These are phyloP conservation scores for Mus caroli DNA, from an alignment of 2,797 vertebrate genomes.

Conservation along the genomic window DNA sequence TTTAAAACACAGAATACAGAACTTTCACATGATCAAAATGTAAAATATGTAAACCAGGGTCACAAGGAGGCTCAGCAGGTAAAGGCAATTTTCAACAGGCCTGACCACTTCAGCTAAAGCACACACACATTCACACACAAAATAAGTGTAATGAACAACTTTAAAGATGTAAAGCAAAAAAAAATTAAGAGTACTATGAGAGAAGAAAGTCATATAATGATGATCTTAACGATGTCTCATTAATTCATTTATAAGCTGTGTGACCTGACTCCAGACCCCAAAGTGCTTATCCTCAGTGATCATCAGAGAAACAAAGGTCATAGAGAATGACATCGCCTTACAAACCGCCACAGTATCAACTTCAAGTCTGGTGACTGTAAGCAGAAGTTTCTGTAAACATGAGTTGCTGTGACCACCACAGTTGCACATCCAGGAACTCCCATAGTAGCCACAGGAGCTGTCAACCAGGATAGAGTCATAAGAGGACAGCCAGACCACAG, in stretches of 20 bases:
- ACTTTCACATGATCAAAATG: neutral
- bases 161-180: neutral
- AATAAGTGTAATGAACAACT: neutral
- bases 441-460: slow-evolving; percentile 3
- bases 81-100: too few relatives aligned
- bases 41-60: neutral
- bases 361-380: neutral
- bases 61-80: neutral
- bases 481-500: neutral
- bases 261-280: neutral
- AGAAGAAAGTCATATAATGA: neutral
- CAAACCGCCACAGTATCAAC: neutral
- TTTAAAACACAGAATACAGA: slow-evolving; percentile 15
- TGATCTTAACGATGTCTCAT: neutral
- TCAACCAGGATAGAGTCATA: neutral
- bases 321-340: neutral
- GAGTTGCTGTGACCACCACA: neutral
- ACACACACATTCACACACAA: neutral
- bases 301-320: neutral
- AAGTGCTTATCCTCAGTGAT: neutral
- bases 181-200: neutral
- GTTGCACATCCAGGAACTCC: neutral
- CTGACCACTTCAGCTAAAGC: neutral
- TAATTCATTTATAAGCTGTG: neutral
- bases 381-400: neutral